Conservation (phyloP, 2,888 invertebrate genomes). For the Cheilosia impressa region DNA sequence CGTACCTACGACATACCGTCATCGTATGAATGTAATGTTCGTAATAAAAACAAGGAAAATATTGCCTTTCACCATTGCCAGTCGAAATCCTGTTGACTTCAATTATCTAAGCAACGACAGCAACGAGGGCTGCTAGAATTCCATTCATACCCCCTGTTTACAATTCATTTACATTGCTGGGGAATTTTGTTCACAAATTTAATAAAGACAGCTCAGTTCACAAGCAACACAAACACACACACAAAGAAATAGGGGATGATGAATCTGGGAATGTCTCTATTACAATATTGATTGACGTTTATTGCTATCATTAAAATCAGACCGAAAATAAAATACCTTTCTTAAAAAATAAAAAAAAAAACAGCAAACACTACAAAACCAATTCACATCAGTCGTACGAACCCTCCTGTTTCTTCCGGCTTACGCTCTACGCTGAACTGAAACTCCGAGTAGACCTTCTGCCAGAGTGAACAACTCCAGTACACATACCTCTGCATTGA, state of each 20-base stretch:
- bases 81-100: slow-evolving; percentile 71
- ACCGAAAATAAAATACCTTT: slow-evolving; percentile 44
- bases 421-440: neutral
- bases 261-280: slow-evolving; percentile 68
- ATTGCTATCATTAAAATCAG: slow-evolving; percentile 72
- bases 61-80: slow-evolving; percentile 52
- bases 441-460: neutral
- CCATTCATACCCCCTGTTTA: slow-evolving; percentile 70
- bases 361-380: slow-evolving; percentile 37
- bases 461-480: neutral
- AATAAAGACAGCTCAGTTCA: slow-evolving; percentile 68
- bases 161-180: slow-evolving; percentile 71
- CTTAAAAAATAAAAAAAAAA: slow-evolving; percentile 15
- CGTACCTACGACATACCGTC: slow-evolving; percentile 26
- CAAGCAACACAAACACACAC: slow-evolving; percentile 7
- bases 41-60: slow-evolving; percentile 58
- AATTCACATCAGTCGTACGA: neutral
- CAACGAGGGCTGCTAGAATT: slow-evolving; percentile 47
- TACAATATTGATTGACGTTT: slow-evolving; percentile 75
- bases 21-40: slow-evolving; percentile 23
- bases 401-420: slow-evolving; percentile 22
- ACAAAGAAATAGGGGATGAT: slow-evolving; percentile 63
- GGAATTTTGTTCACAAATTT: slow-evolving; percentile 59
- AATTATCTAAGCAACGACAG: slow-evolving; percentile 68
- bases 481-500: slow-evolving; percentile 13